A percentile compares a stretch with the other conserved stretches of the same genome.
Evolutionary conservation across 2,888 invertebrate species (phyloP).

Genomic region (Tillus elongatus): DNA sequence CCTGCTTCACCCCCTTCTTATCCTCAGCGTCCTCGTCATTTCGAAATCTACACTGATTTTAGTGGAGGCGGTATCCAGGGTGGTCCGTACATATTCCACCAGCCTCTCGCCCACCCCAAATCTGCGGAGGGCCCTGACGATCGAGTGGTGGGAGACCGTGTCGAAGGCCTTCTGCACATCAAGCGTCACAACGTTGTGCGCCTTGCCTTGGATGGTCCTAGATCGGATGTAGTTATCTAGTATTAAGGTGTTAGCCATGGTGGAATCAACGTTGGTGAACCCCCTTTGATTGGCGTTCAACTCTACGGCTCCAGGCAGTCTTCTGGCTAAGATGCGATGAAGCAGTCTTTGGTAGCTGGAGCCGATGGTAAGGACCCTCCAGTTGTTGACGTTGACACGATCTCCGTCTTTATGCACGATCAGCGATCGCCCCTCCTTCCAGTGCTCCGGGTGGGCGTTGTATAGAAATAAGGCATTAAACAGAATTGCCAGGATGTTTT

Average conservation of each 20-base stretch:
- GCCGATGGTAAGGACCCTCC: no score
- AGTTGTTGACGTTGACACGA: slow-evolving; percentile 16
- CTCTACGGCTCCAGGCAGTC: slow-evolving; percentile 9
- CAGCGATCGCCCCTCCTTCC: slow-evolving; percentile 16
- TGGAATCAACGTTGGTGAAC: not conserved
- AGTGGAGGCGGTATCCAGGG: slow-evolving; percentile 13
- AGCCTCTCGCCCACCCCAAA: no score
- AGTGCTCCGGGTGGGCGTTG: no score
- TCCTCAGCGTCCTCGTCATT: not conserved
- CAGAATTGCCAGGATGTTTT: slow-evolving; percentile 11
- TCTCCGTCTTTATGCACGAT: slow-evolving; percentile 21
- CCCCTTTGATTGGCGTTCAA: slow-evolving; percentile 21
- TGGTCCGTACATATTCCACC: no score
- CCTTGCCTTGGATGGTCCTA: not conserved
- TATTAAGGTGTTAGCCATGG: not conserved
- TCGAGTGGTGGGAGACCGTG: slow-evolving; percentile 18
- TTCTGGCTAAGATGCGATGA: slow-evolving; percentile 19
- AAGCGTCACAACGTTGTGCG: not conserved
- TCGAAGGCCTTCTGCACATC: no score
- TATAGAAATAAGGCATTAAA: slow-evolving; percentile 17
- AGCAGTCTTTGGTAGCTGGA: no score
- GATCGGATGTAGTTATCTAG: not conserved
- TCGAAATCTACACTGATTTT: slow-evolving; percentile 13
- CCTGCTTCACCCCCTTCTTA: no score
- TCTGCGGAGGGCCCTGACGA: slow-evolving; percentile 28